Base-by-base conservation (phyloP, 2,888 invertebrate genomes). In the Athrips mouffetella region DNA sequence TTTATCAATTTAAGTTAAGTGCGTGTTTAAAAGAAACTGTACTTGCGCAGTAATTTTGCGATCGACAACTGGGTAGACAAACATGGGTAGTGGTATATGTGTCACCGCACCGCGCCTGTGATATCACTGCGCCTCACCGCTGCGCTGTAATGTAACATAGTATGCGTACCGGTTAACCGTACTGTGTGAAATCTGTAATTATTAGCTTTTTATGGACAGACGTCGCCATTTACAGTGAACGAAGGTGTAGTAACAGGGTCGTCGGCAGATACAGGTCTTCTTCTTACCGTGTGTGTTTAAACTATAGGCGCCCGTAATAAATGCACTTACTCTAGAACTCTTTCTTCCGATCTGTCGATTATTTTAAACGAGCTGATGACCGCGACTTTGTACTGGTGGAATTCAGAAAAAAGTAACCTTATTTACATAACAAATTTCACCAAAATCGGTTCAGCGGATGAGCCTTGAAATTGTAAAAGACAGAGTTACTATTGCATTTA, bases 111-210 rank as follows among this genome's bases (percentile, higher is more conserved):
- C 33, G 39, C 33, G 35, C 18, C 37, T 45, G 55, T 57, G 60
- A 59, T 56, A 55, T 55, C 58, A 59, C 59, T 27, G 20, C 16
- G 39, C 33, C 48, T 18, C n/a, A n/a, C n/a, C n/a, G n/a, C n/a
- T n/a, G n/a, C 31, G 25, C 20, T 29, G 49, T 15, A 31, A 23
- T 42, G 50, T 54, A 56, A 53, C 37, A 47, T 50, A 55, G 48
- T 62, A 49, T 54, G 45, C 53, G 55, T 53, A 55, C 59, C 60
- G 62, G 61, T 67, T 65, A 61, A 44, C 44, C 31, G 30, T 35
- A 20, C 66, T 65, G 71, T 73, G 74, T 76, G 76, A 74, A 78
- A 69, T 69, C 57, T 68, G 67, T 73, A 77, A 80, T 80, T 73
- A 72, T 58, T 57, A n/a, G 57, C 58, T 57, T 54, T 63, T 68